Conservation (phyloP, 2,888 invertebrate species). For the Diarsia rubi region DNA sequence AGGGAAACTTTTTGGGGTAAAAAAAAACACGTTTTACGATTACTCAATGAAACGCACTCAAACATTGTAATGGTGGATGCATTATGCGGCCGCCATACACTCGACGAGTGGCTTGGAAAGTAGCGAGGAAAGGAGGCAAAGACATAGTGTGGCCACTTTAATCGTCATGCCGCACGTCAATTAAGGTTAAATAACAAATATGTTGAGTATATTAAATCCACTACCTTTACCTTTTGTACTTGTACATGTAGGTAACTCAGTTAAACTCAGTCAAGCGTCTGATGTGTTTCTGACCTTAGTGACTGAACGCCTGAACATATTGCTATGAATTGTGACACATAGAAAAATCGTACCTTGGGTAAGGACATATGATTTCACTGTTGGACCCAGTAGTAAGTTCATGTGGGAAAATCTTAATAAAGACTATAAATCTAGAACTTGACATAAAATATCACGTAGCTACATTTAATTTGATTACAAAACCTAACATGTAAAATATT, state of each 20-base stretch:
- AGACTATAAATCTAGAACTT: not conserved
- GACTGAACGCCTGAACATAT: not conserved
- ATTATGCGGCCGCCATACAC: too few species aligned
- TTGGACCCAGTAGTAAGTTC: not conserved
- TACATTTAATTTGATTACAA: slow-evolving; percentile 22
- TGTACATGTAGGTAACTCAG: not conserved
- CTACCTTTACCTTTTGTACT: too few species aligned
- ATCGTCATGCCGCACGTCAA: too few species aligned
- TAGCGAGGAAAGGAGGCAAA: too few species aligned
- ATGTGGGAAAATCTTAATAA: not conserved
- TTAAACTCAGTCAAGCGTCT: not conserved
- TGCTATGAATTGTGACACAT: not conserved
- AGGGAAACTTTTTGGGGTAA: too few species aligned
- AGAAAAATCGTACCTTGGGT: not conserved
- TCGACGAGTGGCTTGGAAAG: too few species aligned
- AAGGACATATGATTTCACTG: not conserved
- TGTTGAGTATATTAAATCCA: not conserved
- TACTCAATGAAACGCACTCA: too few species aligned
- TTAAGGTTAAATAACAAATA: not conserved
- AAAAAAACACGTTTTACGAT: too few species aligned
- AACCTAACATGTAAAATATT: slow-evolving; percentile 37
- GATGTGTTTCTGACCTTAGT: not conserved
- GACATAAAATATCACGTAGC: slow-evolving; percentile 35
- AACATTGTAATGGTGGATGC: too few species aligned
- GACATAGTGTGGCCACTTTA: too few species aligned